These are phyloP conservation scores for Himantopus leucocephalus DNA, from an alignment of 2,113 vertebrate species.

Conservation along the genomic window DNA sequence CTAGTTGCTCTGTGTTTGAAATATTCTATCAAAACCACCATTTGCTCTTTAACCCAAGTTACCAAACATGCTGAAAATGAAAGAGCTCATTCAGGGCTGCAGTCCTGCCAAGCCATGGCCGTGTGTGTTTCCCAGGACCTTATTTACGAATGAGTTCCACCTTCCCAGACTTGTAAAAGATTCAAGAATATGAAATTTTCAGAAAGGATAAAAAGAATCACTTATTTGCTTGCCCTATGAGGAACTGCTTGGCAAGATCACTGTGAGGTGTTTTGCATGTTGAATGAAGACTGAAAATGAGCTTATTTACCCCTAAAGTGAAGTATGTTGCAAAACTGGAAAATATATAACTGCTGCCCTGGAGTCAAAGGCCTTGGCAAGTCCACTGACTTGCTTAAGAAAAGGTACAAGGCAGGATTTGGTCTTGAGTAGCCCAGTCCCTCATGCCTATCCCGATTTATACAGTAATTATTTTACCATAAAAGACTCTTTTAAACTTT, in stretches of 20 bases:
- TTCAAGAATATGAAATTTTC: slow-evolving; percentile 64
- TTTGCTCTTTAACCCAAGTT: slow-evolving; percentile 30
- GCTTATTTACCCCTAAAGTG: slow-evolving; percentile 37
- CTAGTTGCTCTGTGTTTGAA: slow-evolving; percentile 18
- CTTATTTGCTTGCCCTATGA: slow-evolving; percentile 45
- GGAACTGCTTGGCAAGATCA: slow-evolving; percentile 36
- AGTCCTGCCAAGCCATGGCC: slow-evolving; percentile 33
- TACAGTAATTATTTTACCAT: neutral
- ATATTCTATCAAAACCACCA: slow-evolving; percentile 25
- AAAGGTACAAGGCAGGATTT: neutral
- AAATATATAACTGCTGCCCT: slow-evolving; percentile 7
- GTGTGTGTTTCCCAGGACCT: slow-evolving; percentile 56
- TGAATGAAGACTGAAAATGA: slow-evolving; percentile 27
- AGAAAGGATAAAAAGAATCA: slow-evolving; percentile 56
- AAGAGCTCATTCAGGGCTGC: slow-evolving; percentile 58
- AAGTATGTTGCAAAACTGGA: slow-evolving; percentile 45
- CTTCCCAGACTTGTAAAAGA: slow-evolving; percentile 58
- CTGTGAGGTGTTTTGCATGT: slow-evolving; percentile 34
- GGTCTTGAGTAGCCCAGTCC: neutral
- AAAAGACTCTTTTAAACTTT: neutral
- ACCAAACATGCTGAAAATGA: slow-evolving; percentile 51
- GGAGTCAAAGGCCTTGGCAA: slow-evolving; percentile 7
- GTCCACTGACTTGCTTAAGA: neutral
- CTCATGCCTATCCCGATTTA: neutral
- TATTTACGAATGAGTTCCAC: slow-evolving; percentile 60